Evolutionary conservation across 2,888 invertebrate species (phyloP).

Genomic region (Allolobophora icterica): DNA sequence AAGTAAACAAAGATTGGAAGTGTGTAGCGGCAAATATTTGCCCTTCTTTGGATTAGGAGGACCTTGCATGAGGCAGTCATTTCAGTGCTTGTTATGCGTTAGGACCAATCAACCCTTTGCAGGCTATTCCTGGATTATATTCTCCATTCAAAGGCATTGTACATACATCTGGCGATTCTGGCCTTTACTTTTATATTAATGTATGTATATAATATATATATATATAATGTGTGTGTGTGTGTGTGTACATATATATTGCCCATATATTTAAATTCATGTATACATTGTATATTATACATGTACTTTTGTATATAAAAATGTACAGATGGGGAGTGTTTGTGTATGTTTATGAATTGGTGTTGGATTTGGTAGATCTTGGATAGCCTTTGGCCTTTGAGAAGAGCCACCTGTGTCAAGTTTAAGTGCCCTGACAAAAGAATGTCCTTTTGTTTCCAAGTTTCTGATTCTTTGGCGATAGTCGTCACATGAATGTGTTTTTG

Average conservation of each 20-base stretch:
- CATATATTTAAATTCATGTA: too few species aligned
- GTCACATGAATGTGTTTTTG: too few species aligned
- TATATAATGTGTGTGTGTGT: background rate
- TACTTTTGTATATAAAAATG: background rate
- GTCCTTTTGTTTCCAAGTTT: background rate
- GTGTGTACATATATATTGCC: too few species aligned
- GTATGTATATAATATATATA: background rate
- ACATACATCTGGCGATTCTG: too few species aligned
- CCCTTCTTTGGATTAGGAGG: background rate
- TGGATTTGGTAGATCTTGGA: background rate
- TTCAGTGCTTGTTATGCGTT: background rate
- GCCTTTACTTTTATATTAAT: background rate
- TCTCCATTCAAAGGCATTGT: background rate
- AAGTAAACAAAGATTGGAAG: slow-evolving; percentile 8
- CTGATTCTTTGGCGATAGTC: too few species aligned
- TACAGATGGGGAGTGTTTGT: background rate
- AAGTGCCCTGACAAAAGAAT: background rate
- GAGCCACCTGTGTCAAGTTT: slow-evolving; percentile 14
- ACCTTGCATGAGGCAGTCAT: background rate
- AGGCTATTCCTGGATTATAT: background rate
- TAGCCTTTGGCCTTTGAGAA: background rate
- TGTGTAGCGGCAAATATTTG: background rate
- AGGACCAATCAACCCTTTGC: background rate
- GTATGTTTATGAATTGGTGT: background rate
- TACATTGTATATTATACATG: too few species aligned